phyloP scores from a whole-genome alignment of 2,888 invertebrate genomes.

The Drosophila anomelani region DNA sequence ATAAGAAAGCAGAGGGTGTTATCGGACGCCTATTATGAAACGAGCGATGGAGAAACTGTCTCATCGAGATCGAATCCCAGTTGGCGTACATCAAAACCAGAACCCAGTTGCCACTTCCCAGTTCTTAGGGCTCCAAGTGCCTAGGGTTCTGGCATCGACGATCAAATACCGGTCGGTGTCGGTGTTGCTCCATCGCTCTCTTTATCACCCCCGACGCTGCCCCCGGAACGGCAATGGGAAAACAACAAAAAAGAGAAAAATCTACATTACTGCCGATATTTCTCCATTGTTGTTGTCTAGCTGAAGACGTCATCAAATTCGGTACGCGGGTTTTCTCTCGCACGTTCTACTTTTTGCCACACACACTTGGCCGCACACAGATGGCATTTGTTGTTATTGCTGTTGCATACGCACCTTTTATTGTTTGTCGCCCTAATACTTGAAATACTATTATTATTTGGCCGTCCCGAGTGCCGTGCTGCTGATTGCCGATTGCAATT shows the following conservation, averaged over 20 bases:
- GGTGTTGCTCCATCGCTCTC: constrained; percentile 39
- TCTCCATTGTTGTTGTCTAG: constrained; percentile 52
- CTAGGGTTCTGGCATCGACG: constrained; percentile 19
- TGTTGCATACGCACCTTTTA: constrained; percentile 69
- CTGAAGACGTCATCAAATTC: constrained; percentile 76
- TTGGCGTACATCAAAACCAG: constrained; percentile 1
- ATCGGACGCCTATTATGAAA: constrained; percentile 34
- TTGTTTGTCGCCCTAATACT: constrained; percentile 47
- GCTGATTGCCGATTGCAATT: constrained; percentile 79
- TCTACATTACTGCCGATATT: constrained; percentile 49
- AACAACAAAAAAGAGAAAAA: constrained; percentile 12
- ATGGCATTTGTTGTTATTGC: constrained; percentile 40
- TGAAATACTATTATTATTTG: constrained; percentile 45
- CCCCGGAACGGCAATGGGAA: constrained; percentile 13
- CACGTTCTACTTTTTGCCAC: constrained; percentile 63
- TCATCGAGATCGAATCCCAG: neutral
- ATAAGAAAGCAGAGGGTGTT: constrained; percentile 14
- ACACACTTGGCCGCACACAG: constrained; percentile 32
- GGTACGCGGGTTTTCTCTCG: constrained; percentile 74
- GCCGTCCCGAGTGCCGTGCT: constrained; percentile 45
- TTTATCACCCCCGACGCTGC: constrained; percentile 20
- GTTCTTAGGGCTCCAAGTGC: neutral
- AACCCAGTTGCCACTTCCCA: constrained; percentile 13
- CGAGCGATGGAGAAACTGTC: constrained; percentile 17
- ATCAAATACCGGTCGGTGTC: constrained; percentile 45